Percentiles rank a stretch among this genome's conserved stretches.
Conservation (phyloP, 2,888 invertebrate species). For the Bombylius major region DNA sequence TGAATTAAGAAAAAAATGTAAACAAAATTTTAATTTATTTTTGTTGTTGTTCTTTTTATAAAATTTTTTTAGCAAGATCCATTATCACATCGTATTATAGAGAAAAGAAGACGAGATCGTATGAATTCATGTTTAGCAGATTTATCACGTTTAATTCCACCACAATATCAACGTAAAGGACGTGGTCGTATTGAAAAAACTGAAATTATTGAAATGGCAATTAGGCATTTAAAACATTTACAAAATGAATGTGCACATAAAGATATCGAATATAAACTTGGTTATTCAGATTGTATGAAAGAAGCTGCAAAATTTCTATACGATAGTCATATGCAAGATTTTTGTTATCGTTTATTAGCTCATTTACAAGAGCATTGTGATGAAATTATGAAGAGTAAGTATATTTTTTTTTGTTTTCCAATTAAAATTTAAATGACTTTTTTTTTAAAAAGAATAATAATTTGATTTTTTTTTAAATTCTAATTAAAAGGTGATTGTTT, state of each 20-base stretch:
- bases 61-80: conserved; percentile 65
- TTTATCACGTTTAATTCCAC: conserved; percentile 82
- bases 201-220: conserved; percentile 97
- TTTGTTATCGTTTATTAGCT: conserved; percentile 66
- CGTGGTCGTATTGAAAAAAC: conserved; percentile 94
- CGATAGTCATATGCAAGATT: conserved; percentile 70
- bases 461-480: background rate
- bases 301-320: conserved; percentile 83
- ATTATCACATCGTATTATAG: conserved; percentile 94
- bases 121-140: conserved; percentile 97
- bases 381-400: conserved; percentile 42
- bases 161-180: conserved; percentile 87
- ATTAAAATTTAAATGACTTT: background rate
- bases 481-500: conserved; percentile 28
- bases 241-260: conserved; percentile 47
- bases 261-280: conserved; percentile 53
- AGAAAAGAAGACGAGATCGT: conserved; percentile 85
- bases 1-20: conserved; percentile 9
- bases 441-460: background rate
- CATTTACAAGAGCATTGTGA: conserved; percentile 80
- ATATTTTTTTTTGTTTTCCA: background rate
- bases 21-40: background rate
- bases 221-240: conserved; percentile 81
- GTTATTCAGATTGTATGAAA: conserved; percentile 82
- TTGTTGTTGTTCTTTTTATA: too few relatives aligned